Evolutionary conservation across 2,888 invertebrate genomes (phyloP), one percentile per base, ranked within the genome.

Genomic region (Eurois occulta): DNA sequence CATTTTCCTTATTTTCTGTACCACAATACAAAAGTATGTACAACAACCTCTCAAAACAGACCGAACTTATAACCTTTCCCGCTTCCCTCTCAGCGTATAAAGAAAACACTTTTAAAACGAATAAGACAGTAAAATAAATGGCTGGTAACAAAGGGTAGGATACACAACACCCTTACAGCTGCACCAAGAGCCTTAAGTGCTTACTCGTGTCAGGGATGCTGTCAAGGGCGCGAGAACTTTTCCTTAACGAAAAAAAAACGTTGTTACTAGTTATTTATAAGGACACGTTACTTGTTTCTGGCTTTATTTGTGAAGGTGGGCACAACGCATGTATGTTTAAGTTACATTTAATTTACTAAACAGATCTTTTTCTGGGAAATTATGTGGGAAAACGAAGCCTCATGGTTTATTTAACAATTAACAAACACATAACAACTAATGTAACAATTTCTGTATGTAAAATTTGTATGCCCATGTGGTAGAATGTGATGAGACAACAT

Each of bases 71-170:
- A 78, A 85, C 81, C 69, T 75, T 70, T 68, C 52, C 48, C 28
- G 67, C 68, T 35, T 85, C 72, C 66, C 81, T 85, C 71, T 85
- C 84, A 84, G 28, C 64, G 70, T 58, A 85, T 67, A 85, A 75
- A 84, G 86, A 82, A 81, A 86, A 81, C 74, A 83, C 81, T 86
- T 85, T 88, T 83, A 83, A 85, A 88, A 83, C 78, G 81, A 86
- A 83, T 81, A 83, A 88, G 87, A 88, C 87, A 87, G 83, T 86
- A 83, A 88, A 87, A 87, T 86, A 85, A 87, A 88, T 83, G 72
- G 80, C 69, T 72, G 48, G 75, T 77, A 85, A 88, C 88, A 88
- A 88, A 88, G 87, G 83, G 85, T 86, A 84, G 77, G 76, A 81
- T 84, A 87, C 80, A 86, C 85, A 85, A 81, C 86, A 73, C 78